phyloP scores from a whole-genome alignment of 2,888 invertebrate species.

The Aethes cnicana region DNA sequence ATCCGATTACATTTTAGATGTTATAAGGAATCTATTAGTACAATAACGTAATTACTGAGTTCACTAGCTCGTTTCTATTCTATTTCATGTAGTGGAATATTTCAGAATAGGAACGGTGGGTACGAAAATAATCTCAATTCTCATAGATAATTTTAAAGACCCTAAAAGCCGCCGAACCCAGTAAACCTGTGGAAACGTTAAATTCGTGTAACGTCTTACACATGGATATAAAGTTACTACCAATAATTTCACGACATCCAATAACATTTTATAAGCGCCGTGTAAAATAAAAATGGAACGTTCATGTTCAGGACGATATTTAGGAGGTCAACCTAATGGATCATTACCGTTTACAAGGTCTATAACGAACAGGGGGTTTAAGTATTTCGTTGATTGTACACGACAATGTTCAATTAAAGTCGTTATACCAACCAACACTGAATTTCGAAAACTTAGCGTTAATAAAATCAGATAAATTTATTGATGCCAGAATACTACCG shows the following conservation, averaged over 20 bases:
- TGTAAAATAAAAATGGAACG: conserved; percentile 27
- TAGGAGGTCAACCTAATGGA: conserved; percentile 8
- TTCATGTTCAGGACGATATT: conserved; percentile 2
- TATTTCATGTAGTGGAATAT: not conserved
- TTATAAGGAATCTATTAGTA: not conserved
- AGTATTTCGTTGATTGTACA: conserved; percentile 6
- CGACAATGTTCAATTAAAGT: not conserved
- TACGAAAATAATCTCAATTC: conserved; percentile 18
- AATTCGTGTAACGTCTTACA: conserved; percentile 24
- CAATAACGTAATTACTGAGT: conserved; percentile 1
- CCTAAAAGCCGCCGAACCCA: conserved; percentile 17
- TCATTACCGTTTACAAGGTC: conserved; percentile 10
- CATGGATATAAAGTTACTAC: conserved; percentile 25
- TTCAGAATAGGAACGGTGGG: not conserved
- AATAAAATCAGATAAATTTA: conserved; percentile 13
- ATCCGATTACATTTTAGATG: too few relatives aligned
- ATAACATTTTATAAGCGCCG: conserved; percentile 19
- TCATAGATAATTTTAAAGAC: conserved; percentile 20
- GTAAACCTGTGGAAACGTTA: conserved; percentile 28
- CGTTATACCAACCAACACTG: conserved; percentile 6
- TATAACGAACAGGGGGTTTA: not conserved
- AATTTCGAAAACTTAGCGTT: conserved; percentile 5
- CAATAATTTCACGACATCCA: conserved; percentile 28
- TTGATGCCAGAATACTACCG: conserved; percentile 1
- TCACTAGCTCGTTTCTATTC: too few relatives aligned